Percentiles rank a stretch among this genome's conserved stretches.
phyloP scores from a whole-genome alignment of 2,888 invertebrate species.

The Didymodactylos carnosus region DNA sequence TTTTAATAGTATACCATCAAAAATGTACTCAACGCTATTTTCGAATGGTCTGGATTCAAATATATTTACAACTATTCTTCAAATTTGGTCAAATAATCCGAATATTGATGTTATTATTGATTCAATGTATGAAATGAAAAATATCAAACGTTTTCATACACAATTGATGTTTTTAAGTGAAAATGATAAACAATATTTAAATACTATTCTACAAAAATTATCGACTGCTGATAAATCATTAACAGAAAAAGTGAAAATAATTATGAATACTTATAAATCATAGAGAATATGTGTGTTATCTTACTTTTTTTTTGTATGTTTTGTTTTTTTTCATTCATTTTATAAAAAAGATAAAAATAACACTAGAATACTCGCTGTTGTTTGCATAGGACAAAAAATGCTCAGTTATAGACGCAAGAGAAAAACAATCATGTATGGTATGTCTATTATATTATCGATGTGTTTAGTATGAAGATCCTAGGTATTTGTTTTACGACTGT shows the following conservation, averaged over 20 bases:
- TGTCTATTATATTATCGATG: too few species aligned
- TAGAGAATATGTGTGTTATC: neutral
- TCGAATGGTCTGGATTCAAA: slow-evolving; percentile 8
- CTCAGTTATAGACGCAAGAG: too few species aligned
- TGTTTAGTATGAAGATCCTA: too few species aligned
- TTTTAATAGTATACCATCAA: slow-evolving; percentile 6
- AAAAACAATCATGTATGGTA: too few species aligned
- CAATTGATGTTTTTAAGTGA: slow-evolving; percentile 6
- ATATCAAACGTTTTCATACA: slow-evolving; percentile 3
- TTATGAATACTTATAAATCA: neutral
- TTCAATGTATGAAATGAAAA: neutral
- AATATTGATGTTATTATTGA: neutral
- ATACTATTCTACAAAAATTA: neutral
- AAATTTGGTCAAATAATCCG: neutral
- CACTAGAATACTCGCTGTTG: too few species aligned
- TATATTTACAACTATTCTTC: slow-evolving; percentile 1
- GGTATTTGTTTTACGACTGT: too few species aligned
- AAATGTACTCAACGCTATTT: slow-evolving; percentile 6
- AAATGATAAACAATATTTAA: slow-evolving; percentile 1
- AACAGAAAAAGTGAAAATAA: neutral
- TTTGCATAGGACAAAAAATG: too few species aligned
- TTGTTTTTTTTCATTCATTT: neutral
- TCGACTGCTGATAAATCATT: neutral
- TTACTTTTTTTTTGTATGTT: neutral
- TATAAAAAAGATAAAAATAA: too few species aligned